Conservation (phyloP, 1,140 invertebrate species). For the Hesperophylax magnus region DNA sequence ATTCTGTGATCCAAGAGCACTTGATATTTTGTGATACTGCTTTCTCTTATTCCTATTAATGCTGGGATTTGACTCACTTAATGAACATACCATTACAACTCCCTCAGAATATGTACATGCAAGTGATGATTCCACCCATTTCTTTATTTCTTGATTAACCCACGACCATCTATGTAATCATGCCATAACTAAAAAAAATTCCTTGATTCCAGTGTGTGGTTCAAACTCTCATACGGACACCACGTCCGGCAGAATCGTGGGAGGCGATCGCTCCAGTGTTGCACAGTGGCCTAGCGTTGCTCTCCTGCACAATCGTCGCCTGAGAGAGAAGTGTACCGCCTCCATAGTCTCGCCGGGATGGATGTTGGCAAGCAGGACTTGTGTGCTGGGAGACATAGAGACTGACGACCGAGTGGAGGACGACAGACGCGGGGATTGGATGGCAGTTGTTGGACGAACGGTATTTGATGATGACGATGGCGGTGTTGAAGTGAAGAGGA, state of each 20-base stretch:
- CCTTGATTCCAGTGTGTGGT: slow-evolving; percentile 65
- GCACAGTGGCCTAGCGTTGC: slow-evolving; percentile 74
- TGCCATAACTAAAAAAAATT: background rate
- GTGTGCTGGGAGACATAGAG: slow-evolving; percentile 60
- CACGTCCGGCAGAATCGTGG: slow-evolving; percentile 67
- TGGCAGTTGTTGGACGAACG: slow-evolving; percentile 26
- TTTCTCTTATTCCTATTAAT: too few species aligned
- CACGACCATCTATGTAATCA: too few species aligned
- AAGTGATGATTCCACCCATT: too few species aligned
- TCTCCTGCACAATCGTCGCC: slow-evolving; percentile 69
- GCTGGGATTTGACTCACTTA: too few species aligned
- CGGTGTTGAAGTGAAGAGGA: slow-evolving; percentile 62
- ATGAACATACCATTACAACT: too few species aligned
- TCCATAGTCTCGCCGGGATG: slow-evolving; percentile 74
- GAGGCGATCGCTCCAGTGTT: slow-evolving; percentile 67
- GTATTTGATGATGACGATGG: slow-evolving; percentile 52
- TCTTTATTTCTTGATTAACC: too few species aligned
- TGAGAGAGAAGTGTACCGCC: slow-evolving; percentile 72
- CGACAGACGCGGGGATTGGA: slow-evolving; percentile 41
- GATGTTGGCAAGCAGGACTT: slow-evolving; percentile 73
- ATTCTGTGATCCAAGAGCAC: too few species aligned
- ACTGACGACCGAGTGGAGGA: background rate
- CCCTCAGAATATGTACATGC: too few species aligned
- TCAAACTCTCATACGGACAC: slow-evolving; percentile 63
- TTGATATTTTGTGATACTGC: too few species aligned